Conservation (phyloP, 1,140 invertebrate species). For the Lanistes nyassanus region DNA sequence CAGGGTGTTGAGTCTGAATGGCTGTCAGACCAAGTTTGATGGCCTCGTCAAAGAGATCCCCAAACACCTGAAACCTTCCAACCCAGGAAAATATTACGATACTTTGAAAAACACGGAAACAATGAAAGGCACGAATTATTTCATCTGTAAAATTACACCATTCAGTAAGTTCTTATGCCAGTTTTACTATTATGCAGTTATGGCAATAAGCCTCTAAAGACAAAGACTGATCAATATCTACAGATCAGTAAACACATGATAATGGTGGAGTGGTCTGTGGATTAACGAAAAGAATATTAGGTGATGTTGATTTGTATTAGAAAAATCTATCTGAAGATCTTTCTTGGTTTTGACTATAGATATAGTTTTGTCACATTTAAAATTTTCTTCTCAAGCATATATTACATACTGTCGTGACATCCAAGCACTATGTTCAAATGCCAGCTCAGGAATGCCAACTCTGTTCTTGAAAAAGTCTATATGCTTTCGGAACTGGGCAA, state of each 20-base stretch:
- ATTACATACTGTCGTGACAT: constrained; percentile 88
- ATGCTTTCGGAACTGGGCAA: constrained; percentile 91
- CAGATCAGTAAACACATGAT: too few species aligned
- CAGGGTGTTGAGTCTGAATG: constrained; percentile 94
- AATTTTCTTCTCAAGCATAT: background rate
- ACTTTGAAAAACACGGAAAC: constrained; percentile 16
- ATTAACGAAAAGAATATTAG: background rate
- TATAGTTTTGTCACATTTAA: background rate
- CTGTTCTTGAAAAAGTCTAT: constrained; percentile 87
- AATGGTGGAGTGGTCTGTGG: background rate
- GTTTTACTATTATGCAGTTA: too few species aligned
- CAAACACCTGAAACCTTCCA: constrained; percentile 79
- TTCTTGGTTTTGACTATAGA: background rate
- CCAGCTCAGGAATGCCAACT: constrained; percentile 80
- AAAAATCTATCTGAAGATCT: background rate
- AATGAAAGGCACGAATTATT: too few species aligned
- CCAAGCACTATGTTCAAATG: constrained; percentile 95
- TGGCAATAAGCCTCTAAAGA: too few species aligned
- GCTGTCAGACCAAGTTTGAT: constrained; percentile 88
- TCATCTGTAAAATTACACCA: too few species aligned
- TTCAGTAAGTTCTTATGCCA: too few species aligned
- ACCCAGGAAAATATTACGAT: too few species aligned
- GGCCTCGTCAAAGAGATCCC: constrained; percentile 94
- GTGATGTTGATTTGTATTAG: background rate
- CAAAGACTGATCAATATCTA: too few species aligned